Conservation (phyloP, 2,113 vertebrate species). For the Chloropsis cyanopogon region DNA sequence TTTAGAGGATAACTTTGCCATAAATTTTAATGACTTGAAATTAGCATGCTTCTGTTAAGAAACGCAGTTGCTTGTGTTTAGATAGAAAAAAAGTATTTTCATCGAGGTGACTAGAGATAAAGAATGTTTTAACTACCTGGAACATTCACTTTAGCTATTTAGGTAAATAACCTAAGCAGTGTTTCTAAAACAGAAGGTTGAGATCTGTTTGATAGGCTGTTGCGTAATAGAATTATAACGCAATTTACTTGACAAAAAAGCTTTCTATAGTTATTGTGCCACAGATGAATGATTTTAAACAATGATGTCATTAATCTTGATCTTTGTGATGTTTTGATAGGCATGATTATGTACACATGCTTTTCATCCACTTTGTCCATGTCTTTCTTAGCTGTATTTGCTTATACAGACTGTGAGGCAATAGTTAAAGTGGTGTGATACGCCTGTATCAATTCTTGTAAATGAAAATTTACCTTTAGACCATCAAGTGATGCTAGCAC, state of each 20-base stretch:
- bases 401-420: background rate
- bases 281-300: background rate
- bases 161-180: background rate
- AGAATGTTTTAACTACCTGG: background rate
- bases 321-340: background rate
- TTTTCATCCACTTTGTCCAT: background rate
- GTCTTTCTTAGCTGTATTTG: background rate
- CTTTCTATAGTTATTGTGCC: background rate
- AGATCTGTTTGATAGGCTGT: background rate
- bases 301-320: background rate
- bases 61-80: background rate
- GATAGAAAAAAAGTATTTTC: background rate
- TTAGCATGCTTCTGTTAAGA: background rate
- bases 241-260: background rate
- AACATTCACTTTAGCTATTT: background rate
- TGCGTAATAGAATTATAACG: background rate
- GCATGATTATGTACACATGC: background rate
- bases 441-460: background rate
- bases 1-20: background rate
- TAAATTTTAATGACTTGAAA: background rate
- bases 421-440: background rate
- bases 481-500: background rate
- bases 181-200: background rate
- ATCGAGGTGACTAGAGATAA: background rate
- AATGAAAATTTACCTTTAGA: background rate